A percentile compares a stretch with the other conserved stretches of the same genome.
These are phyloP conservation scores for Pararge aegeria DNA, from an alignment of 1,140 invertebrate species.

Conservation along the genomic window DNA sequence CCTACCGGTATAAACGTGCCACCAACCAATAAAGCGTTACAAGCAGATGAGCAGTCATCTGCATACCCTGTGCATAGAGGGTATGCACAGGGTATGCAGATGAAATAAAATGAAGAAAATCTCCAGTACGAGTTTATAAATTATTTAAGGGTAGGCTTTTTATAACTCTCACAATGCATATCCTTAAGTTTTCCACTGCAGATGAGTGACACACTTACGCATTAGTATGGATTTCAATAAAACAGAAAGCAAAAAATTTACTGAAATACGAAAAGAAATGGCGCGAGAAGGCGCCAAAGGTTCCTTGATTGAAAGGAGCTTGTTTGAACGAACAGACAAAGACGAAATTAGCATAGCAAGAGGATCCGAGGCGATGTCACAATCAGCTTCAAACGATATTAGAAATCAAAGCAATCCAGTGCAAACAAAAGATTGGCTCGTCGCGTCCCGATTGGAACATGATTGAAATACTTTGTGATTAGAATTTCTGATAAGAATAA, in stretches of 20 bases:
- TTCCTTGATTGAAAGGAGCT: slow-evolving; percentile 5
- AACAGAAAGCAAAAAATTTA: neutral
- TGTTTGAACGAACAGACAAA: slow-evolving; percentile 14
- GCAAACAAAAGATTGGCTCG: slow-evolving; percentile 3
- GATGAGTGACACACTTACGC: too few relatives aligned
- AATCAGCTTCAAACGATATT: slow-evolving; percentile 13
- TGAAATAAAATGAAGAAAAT: too few relatives aligned
- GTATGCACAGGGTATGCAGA: too few relatives aligned
- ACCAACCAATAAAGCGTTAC: too few relatives aligned
- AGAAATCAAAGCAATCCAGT: slow-evolving; percentile 19
- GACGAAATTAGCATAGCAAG: slow-evolving; percentile 21
- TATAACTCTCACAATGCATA: too few relatives aligned
- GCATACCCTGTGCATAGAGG: too few relatives aligned
- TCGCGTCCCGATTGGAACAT: neutral
- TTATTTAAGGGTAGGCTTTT: too few relatives aligned
- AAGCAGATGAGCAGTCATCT: too few relatives aligned
- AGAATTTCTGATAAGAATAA: neutral
- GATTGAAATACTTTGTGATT: neutral
- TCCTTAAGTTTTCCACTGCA: too few relatives aligned
- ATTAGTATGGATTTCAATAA: too few relatives aligned
- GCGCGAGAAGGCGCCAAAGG: neutral
- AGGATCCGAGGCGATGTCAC: slow-evolving; percentile 4
- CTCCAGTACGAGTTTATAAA: too few relatives aligned
- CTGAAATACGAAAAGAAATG: neutral
- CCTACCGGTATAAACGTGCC: too few relatives aligned